Evolutionary conservation across 37 sponge, comb jelly and placozoan species (phyloP).

Genomic region (Chondrilla cf. caribensis): DNA sequence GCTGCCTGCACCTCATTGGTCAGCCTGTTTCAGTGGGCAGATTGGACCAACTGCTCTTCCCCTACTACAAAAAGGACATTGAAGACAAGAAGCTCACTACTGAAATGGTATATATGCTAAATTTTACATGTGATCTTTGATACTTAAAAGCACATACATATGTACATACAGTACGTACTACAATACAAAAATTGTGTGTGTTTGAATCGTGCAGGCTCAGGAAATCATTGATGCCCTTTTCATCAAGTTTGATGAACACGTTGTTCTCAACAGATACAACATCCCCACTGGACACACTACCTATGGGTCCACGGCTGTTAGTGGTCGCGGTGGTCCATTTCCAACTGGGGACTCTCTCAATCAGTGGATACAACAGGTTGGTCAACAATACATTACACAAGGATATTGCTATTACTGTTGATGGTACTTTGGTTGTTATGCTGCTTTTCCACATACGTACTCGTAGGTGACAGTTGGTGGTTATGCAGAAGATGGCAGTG

Average conservation of each 20-base stretch:
- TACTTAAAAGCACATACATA: background rate
- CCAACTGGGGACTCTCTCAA: conserved; percentile 51
- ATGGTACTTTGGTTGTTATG: background rate
- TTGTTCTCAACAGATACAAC: conserved; percentile 39
- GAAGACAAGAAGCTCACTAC: conserved; percentile 6
- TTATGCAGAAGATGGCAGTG: conserved; percentile 15
- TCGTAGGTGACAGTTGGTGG: conserved; percentile 47
- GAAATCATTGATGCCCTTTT: conserved; percentile 51
- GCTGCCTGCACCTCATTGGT: conserved; percentile 46
- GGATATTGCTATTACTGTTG: no score
- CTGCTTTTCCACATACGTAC: background rate
- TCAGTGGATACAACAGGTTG: conserved; percentile 59
- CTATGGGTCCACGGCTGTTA: conserved; percentile 41
- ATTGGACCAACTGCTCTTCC: conserved; percentile 42
- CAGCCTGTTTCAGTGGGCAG: conserved; percentile 46
- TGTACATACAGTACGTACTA: no score
- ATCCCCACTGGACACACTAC: conserved; percentile 40
- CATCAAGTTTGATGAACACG: conserved; percentile 61
- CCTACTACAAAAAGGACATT: conserved; percentile 28
- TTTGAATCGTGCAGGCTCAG: conserved; percentile 25
- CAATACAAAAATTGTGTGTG: no score
- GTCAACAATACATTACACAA: background rate
- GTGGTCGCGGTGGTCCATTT: conserved; percentile 47
- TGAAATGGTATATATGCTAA: conserved; percentile 12
- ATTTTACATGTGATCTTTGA: background rate